Evolutionary conservation across 2,113 vertebrate genomes (phyloP).

Genomic region (Pelecanus crispus): DNA sequence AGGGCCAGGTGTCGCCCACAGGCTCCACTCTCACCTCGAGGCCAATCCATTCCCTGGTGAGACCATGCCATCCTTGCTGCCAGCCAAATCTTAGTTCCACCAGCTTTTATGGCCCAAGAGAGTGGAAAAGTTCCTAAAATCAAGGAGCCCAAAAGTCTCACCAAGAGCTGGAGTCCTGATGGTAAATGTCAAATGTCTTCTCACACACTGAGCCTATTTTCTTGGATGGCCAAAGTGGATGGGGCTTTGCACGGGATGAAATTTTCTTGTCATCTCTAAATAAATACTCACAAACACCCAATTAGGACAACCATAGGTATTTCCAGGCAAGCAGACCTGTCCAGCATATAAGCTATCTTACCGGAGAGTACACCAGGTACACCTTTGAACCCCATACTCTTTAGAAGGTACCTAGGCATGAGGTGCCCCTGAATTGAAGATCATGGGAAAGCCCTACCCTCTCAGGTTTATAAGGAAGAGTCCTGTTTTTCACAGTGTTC

Average conservation of each 20-base stretch:
- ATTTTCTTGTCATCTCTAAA: not conserved
- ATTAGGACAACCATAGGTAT: not conserved
- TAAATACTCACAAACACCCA: not conserved
- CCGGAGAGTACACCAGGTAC: not conserved
- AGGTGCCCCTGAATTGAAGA: not conserved
- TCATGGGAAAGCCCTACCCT: not conserved
- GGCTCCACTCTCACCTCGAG: not conserved
- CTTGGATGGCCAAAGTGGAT: not conserved
- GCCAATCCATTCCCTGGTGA: fast-evolving
- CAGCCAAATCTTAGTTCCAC: not conserved
- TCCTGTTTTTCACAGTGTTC: not conserved
- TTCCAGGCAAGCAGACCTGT: not conserved
- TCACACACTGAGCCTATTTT: not conserved
- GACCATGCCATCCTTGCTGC: fast-evolving
- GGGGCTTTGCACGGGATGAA: not conserved
- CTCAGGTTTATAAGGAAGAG: not conserved
- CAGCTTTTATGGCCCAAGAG: not conserved
- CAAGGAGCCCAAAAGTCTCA: not conserved
- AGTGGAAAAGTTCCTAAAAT: not conserved
- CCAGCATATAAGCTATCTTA: not conserved
- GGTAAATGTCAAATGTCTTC: not conserved
- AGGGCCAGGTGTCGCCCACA: not conserved
- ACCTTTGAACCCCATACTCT: not conserved
- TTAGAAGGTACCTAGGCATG: not conserved
- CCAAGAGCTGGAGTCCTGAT: not conserved